phyloP scores from a whole-genome alignment of 2,113 vertebrate species.

The Gadus chalcogrammus region DNA sequence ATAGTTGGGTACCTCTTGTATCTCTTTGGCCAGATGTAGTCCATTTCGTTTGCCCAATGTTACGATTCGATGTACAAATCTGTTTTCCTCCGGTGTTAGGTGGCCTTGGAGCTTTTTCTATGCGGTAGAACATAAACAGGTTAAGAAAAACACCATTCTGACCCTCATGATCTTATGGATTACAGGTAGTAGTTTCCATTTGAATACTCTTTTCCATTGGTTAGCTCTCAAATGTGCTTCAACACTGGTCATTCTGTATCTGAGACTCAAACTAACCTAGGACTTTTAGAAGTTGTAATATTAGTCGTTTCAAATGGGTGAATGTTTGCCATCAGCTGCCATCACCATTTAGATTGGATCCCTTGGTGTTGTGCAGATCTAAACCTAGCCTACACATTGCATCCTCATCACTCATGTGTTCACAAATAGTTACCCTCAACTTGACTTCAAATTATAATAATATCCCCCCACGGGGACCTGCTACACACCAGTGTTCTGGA shows the following conservation, averaged over 20 bases:
- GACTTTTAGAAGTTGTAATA: no score
- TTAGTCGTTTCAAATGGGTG: no score
- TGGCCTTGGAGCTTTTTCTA: constrained; percentile 77
- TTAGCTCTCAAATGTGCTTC: no score
- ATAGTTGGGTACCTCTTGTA: constrained; percentile 77
- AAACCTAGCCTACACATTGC: background rate
- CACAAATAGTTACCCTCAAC: constrained; percentile 2
- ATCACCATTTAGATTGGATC: no score
- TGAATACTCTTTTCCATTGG: no score
- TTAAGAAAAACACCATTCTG: background rate
- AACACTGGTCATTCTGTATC: no score
- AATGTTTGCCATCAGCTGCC: no score
- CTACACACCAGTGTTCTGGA: no score
- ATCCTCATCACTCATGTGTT: background rate
- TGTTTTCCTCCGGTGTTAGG: constrained; percentile 80
- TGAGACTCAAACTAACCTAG: no score
- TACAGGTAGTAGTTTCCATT: no score
- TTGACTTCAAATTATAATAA: constrained; percentile 15
- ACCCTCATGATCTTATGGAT: no score
- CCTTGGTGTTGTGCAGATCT: no score
- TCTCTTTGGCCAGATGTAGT: constrained; percentile 84
- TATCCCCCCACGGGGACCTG: background rate
- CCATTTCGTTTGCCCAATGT: constrained; percentile 86
- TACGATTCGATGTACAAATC: constrained; percentile 85
- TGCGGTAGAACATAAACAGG: constrained; percentile 45